These are phyloP conservation scores for Leptopilina myrica DNA, from an alignment of 2,888 invertebrate genomes.

Conservation along the genomic window DNA sequence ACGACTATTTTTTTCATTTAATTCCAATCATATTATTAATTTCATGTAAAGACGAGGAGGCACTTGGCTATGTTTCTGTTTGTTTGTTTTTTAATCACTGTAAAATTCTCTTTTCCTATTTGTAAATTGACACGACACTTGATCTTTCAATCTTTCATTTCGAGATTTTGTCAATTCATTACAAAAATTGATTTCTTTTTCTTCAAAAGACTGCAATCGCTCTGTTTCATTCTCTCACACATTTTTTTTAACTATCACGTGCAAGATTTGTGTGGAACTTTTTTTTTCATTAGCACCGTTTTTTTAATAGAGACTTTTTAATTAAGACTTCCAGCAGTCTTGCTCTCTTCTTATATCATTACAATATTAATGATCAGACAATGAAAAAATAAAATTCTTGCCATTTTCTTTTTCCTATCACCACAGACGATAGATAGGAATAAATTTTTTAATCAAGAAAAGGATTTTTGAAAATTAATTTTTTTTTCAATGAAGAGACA, in stretches of 20 bases:
- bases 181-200: constrained; percentile 41
- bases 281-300: constrained; percentile 71
- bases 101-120: constrained; percentile 43
- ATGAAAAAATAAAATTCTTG: constrained; percentile 21
- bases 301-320: constrained; percentile 44
- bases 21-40: constrained; percentile 43
- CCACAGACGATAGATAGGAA: constrained; percentile 38
- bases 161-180: constrained; percentile 49
- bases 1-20: constrained; percentile 16
- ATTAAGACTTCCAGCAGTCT: constrained; percentile 24
- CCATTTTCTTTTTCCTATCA: constrained; percentile 8
- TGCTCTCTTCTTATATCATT: not conserved
- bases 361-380: not conserved
- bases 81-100: constrained; percentile 45
- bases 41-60: constrained; percentile 66
- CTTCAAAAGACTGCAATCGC: constrained; percentile 50
- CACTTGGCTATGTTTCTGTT: constrained; percentile 73
- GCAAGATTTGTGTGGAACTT: constrained; percentile 66
- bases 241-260: constrained; percentile 45
- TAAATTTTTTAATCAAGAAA: too few species aligned
- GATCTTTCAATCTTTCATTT: not conserved
- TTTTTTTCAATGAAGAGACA: not conserved
- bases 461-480: too few species aligned
- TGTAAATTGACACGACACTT: too few species aligned
- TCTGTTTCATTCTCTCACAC: constrained; percentile 49